Base-by-base conservation (phyloP, 2,113 vertebrate genomes). In the Rousettus leschenaultii region DNA sequence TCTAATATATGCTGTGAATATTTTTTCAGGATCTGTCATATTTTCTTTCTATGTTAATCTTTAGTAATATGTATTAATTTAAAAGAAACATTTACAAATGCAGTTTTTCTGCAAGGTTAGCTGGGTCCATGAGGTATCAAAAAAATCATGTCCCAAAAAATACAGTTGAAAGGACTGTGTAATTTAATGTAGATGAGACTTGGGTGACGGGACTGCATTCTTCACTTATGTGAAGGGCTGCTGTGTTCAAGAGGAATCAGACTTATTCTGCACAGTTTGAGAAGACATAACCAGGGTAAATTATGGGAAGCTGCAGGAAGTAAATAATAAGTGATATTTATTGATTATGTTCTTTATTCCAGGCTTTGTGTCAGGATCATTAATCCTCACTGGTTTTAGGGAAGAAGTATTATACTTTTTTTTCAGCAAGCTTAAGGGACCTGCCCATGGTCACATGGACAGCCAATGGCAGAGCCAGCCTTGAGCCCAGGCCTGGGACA, bases 61-160 rank as follows among this genome's bases (percentile, higher is more conserved):
- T 77, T 28, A 59, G 24, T 89, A 59, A 45, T 55, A 35, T 61
- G 38, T 61, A 19, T 68, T 35, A 73, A 43, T 95, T 66, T 82
- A 82, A 95, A 66, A 83, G 85, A 61, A 16, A 73, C 22, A 82
- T 48, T 82, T 95, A 77, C 66, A 87, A 92, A 59, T 28, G 48
- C 5, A 55, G 48, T 55, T 74, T 71, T 92, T 74, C 38, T 28
- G 11, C 1, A 2, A 73, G 73, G 12, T 24, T 75, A 66, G 48
- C 93, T 90, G 53, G 66, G 35, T 73, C 33, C 65, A 28, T 15
- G 40, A 71, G 7, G 9, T 55, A 28, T 45, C 22, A 66, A 79
- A 78, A 78, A 75, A 63, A 51, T 43, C 43, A 24, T 33, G 24
- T 63, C 51, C 71, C 51, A 33, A 18, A 79, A 92, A 93, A 35